These are phyloP conservation scores for Bimastos eiseni DNA, from an alignment of 2,888 invertebrate genomes.

Conservation along the genomic window DNA sequence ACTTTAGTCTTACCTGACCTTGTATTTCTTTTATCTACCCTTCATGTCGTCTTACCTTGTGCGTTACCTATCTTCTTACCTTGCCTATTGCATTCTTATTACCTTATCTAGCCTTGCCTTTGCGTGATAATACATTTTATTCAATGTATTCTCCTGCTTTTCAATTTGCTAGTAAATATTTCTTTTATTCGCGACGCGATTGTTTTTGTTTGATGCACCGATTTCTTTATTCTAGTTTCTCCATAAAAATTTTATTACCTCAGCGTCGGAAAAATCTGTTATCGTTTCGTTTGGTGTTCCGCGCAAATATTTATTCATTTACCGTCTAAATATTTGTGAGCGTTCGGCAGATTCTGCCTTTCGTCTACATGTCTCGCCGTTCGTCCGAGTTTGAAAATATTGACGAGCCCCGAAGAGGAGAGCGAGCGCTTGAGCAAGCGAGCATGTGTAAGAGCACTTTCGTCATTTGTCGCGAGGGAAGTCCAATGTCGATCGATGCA, in stretches of 20 bases:
- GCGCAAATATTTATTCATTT: neutral
- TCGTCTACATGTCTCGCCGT: neutral
- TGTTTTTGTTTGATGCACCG: neutral
- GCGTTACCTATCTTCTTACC: too few species aligned
- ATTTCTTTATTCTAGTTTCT: neutral
- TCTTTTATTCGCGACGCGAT: neutral
- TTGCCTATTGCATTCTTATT: neutral
- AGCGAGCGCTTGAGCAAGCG: neutral
- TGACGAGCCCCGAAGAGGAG: neutral
- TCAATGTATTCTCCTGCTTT: neutral
- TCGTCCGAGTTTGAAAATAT: conserved; percentile 2
- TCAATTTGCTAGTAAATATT: neutral
- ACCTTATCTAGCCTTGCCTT: neutral
- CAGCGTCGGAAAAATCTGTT: neutral
- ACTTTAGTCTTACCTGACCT: too few species aligned
- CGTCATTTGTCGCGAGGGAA: neutral
- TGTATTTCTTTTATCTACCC: too few species aligned
- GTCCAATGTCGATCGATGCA: neutral
- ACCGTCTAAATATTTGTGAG: neutral
- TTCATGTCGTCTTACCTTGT: too few species aligned
- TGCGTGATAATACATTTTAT: neutral
- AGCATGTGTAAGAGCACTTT: neutral
- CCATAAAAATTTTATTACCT: neutral
- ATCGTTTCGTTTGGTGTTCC: neutral
- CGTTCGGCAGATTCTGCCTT: neutral